Percentiles rank a stretch among this genome's conserved stretches.
Conservation (phyloP, 2,797 vertebrate genomes). For the Decapterus maruadsi region DNA sequence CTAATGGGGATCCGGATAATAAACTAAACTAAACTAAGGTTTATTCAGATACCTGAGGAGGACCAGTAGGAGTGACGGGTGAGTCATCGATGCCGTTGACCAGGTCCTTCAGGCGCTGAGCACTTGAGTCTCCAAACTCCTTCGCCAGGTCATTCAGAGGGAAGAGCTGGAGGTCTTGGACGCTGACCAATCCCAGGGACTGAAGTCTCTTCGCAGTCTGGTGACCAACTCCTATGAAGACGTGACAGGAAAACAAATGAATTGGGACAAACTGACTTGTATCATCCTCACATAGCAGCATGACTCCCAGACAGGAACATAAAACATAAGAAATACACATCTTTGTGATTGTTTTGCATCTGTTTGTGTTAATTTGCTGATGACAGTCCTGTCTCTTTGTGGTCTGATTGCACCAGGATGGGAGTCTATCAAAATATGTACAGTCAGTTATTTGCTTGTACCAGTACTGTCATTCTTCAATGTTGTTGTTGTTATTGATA, state of each 20-base stretch:
- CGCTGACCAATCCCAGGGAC: slow-evolving; percentile 82
- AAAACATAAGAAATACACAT: no score
- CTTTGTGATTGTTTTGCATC: no score
- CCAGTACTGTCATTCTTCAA: no score
- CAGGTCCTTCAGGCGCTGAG: slow-evolving; percentile 89
- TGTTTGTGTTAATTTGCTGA: no score
- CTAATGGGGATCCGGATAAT: no score
- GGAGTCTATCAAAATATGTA: no score
- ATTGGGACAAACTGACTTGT: background rate
- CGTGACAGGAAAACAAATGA: background rate
- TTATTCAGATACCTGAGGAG: slow-evolving; percentile 87
- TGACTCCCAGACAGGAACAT: no score
- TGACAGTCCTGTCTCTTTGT: background rate
- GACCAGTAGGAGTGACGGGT: slow-evolving; percentile 87
- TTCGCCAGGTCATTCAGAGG: slow-evolving; percentile 81
- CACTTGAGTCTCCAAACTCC: slow-evolving; percentile 85
- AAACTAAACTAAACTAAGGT: no score
- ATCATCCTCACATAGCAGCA: background rate
- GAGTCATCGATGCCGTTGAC: slow-evolving; percentile 88
- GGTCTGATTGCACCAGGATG: no score
- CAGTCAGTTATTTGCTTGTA: no score
- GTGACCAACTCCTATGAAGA: slow-evolving; percentile 88
- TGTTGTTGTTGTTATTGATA: no score
- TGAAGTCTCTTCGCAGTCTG: slow-evolving; percentile 89
- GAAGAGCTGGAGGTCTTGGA: slow-evolving; percentile 87